phyloP scores from a whole-genome alignment of 2,888 invertebrate genomes.

The Eupithecia exiguata region DNA sequence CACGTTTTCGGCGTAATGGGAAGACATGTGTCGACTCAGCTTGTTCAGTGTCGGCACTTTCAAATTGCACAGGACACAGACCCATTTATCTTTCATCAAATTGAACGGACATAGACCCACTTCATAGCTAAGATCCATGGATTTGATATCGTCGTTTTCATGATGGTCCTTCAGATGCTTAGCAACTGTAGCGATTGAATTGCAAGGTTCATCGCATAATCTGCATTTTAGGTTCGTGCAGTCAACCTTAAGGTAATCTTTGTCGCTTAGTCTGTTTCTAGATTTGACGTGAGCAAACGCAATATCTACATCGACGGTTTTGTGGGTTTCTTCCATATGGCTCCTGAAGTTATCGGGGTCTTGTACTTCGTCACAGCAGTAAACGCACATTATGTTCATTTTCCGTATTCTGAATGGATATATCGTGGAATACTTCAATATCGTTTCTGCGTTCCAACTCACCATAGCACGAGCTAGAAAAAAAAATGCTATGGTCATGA shows the following conservation, averaged over 20 bases:
- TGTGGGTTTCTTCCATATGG: slow-evolving; percentile 63
- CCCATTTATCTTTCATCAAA: slow-evolving; percentile 34
- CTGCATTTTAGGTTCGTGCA: slow-evolving; percentile 64
- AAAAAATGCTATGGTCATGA: slow-evolving; percentile 19
- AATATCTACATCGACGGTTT: slow-evolving; percentile 53
- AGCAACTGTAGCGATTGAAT: slow-evolving; percentile 48
- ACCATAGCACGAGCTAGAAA: slow-evolving; percentile 35
- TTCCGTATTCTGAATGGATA: slow-evolving; percentile 76
- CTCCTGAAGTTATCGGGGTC: slow-evolving; percentile 62
- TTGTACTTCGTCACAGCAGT: slow-evolving; percentile 69
- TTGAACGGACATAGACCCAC: slow-evolving; percentile 40
- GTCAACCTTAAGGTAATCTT: slow-evolving; percentile 56
- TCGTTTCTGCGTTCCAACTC: slow-evolving; percentile 67
- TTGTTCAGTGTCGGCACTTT: slow-evolving; percentile 38
- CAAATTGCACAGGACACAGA: slow-evolving; percentile 33
- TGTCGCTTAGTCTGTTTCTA: slow-evolving; percentile 9
- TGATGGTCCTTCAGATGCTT: slow-evolving; percentile 57
- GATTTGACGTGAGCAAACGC: slow-evolving; percentile 51
- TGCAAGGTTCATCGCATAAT: slow-evolving; percentile 54
- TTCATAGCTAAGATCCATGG: slow-evolving; percentile 25
- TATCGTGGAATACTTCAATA: slow-evolving; percentile 73
- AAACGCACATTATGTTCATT: slow-evolving; percentile 71
- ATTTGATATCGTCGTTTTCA: slow-evolving; percentile 36
- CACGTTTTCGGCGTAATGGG: slow-evolving; percentile 45
- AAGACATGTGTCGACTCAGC: slow-evolving; percentile 47